Conservation (phyloP, 1,140 invertebrate genomes). For the Drosophila sucinea region DNA sequence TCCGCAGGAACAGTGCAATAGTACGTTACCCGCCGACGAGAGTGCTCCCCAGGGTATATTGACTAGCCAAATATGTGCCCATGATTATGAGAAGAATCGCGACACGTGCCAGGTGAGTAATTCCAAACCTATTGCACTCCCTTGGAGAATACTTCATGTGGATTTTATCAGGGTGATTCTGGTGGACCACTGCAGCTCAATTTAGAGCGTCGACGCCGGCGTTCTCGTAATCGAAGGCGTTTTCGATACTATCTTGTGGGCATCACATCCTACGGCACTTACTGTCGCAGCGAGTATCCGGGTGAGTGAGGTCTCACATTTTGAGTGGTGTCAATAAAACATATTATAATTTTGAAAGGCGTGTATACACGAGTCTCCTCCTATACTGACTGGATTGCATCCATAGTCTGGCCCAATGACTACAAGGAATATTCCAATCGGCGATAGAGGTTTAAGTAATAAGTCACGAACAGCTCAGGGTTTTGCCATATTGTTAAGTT, state of each 20-base stretch:
- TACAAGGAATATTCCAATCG: conserved; percentile 42
- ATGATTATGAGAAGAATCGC: conserved; percentile 55
- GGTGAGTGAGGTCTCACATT: background rate
- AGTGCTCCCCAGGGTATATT: conserved; percentile 48
- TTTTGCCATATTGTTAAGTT: conserved; percentile 2
- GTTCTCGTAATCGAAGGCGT: conserved; percentile 24
- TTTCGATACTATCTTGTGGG: conserved; percentile 70
- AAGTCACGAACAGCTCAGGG: background rate
- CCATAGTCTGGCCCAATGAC: conserved; percentile 75
- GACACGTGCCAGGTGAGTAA: conserved; percentile 69
- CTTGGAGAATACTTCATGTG: background rate
- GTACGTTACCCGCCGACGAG: conserved; percentile 43
- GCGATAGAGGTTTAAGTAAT: background rate
- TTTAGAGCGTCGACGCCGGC: conserved; percentile 64
- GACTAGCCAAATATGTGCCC: conserved; percentile 61
- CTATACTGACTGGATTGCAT: conserved; percentile 84
- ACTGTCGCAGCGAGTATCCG: conserved; percentile 74
- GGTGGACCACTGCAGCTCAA: conserved; percentile 62
- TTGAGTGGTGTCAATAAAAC: background rate
- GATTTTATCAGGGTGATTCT: conserved; percentile 53
- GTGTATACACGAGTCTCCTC: conserved; percentile 84
- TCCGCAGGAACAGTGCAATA: conserved; percentile 46
- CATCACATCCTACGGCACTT: conserved; percentile 75
- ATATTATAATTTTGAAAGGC: conserved; percentile 38
- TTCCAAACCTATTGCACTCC: background rate